Evolutionary conservation across 2,888 invertebrate genomes (phyloP).

Genomic region (Plebejus anna): DNA sequence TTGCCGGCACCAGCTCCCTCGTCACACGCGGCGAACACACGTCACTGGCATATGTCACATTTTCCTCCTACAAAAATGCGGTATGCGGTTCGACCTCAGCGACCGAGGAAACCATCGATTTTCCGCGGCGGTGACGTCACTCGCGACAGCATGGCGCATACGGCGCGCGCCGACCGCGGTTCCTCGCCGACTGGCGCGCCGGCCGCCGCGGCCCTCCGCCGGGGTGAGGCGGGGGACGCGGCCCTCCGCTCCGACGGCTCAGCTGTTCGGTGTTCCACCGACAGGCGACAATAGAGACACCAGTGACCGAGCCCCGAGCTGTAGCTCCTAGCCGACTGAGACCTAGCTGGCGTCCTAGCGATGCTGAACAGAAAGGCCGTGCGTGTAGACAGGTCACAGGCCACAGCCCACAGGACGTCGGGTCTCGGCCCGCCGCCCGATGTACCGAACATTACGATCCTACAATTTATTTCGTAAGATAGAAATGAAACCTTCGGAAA

Average conservation of each 20-base stretch:
- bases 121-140: slow-evolving; percentile 74
- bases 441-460: not conserved
- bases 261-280: slow-evolving; percentile 49
- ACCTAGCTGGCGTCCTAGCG: not conserved
- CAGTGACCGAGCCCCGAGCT: not conserved
- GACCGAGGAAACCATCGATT: slow-evolving; percentile 71
- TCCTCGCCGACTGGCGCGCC: slow-evolving; percentile 61
- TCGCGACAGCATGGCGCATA: slow-evolving; percentile 55
- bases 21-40: slow-evolving; percentile 52
- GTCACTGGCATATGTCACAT: slow-evolving; percentile 73
- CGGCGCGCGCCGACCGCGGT: slow-evolving; percentile 76
- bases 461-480: not conserved
- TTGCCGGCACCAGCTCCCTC: slow-evolving; percentile 46
- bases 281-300: too few species aligned
- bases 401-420: not conserved
- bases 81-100: slow-evolving; percentile 73
- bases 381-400: not conserved
- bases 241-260: slow-evolving; percentile 40
- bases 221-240: slow-evolving; percentile 28
- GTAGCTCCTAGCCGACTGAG: not conserved
- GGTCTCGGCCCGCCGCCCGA: not conserved
- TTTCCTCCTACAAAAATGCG: slow-evolving; percentile 72
- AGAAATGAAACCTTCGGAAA: too few species aligned
- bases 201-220: slow-evolving; percentile 39
- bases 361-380: not conserved